Evolutionary conservation across 2,797 vertebrate genomes (phyloP).

Genomic region (Phataginus tricuspis): DNA sequence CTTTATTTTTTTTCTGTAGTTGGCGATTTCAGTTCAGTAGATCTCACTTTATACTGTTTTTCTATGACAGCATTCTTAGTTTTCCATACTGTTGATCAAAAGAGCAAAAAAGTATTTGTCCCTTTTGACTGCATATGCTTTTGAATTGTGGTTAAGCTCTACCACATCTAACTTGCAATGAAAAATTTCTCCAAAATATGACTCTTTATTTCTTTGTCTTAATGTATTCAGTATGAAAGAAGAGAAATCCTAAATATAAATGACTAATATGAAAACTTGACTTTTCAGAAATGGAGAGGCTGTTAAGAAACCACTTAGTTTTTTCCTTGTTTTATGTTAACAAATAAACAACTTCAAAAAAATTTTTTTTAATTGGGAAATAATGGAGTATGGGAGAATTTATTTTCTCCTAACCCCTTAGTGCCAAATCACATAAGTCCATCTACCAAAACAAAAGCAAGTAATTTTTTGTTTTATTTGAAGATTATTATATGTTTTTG

Average conservation of each 20-base stretch:
- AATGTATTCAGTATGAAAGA: background rate
- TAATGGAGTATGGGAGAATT: background rate
- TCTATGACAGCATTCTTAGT: background rate
- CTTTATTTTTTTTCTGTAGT: constrained; percentile 9
- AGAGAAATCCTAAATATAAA: constrained; percentile 24
- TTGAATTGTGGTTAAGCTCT: background rate
- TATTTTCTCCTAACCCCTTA: background rate
- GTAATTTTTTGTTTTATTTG: constrained; percentile 1
- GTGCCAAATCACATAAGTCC: background rate
- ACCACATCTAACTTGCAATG: background rate
- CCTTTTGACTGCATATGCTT: background rate
- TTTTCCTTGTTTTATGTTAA: background rate
- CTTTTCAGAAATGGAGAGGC: constrained; percentile 44
- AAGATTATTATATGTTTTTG: constrained; percentile 1
- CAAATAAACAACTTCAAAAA: background rate
- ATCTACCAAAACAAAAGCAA: background rate
- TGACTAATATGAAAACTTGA: background rate
- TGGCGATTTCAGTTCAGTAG: constrained; percentile 1
- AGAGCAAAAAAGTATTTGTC: background rate
- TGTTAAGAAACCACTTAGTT: background rate
- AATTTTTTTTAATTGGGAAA: constrained; percentile 4
- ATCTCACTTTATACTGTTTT: background rate
- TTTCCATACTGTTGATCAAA: constrained; percentile 8
- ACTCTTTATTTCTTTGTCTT: background rate
- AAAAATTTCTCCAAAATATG: background rate